Conservation (phyloP, 2,888 invertebrate species). For the Metallyticus violacea region DNA sequence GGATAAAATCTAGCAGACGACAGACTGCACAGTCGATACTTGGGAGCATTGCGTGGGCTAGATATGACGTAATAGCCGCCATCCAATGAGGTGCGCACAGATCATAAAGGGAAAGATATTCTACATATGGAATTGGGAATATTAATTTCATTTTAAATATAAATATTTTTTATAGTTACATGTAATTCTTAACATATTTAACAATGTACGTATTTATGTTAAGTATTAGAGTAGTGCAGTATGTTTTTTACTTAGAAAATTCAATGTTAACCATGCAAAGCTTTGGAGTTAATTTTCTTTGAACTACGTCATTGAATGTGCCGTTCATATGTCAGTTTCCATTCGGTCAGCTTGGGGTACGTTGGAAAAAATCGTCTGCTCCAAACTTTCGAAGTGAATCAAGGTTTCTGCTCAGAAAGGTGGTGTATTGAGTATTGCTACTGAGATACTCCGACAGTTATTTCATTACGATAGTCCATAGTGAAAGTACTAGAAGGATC, state of each 20-base stretch:
- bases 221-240: no score
- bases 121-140: neutral
- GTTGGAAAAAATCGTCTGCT: neutral
- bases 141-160: neutral
- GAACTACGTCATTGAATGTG: neutral
- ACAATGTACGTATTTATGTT: no score
- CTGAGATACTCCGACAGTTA: neutral
- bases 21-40: neutral
- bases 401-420: neutral
- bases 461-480: neutral
- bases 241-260: neutral
- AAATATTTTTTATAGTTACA: no score
- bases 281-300: neutral
- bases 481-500: neutral
- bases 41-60: neutral
- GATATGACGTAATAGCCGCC: neutral
- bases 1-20: neutral
- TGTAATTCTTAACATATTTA: no score
- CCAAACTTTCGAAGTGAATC: neutral
- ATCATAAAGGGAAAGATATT: neutral
- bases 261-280: neutral
- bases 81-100: neutral
- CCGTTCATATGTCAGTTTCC: neutral
- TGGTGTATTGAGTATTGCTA: neutral
- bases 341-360: neutral